Percentiles rank a stretch among this genome's conserved stretches.
phyloP scores from a whole-genome alignment of 2,113 vertebrate species.

The Cromileptes altivelis region DNA sequence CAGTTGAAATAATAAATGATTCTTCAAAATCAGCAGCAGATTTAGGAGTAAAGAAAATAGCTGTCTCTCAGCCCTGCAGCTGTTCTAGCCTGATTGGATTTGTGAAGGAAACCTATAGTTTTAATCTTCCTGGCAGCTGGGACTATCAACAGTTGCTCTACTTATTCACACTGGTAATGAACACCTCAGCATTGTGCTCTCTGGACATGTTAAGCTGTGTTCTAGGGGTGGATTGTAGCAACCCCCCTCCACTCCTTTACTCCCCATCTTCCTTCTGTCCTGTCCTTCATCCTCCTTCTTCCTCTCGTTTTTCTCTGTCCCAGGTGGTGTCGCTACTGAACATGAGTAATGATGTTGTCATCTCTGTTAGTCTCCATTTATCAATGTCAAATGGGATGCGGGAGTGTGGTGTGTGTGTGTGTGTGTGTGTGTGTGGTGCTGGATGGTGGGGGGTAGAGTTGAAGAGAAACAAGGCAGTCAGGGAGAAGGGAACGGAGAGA shows the following conservation, averaged over 20 bases:
- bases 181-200: slow-evolving; percentile 37
- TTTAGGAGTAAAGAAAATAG: background rate
- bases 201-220: slow-evolving; percentile 45
- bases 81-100: slow-evolving; percentile 21
- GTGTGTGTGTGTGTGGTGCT: slow-evolving; percentile 41
- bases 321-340: slow-evolving; percentile 77
- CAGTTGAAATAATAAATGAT: slow-evolving; percentile 3
- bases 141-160: slow-evolving; percentile 49
- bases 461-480: slow-evolving; percentile 68
- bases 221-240: slow-evolving; percentile 35
- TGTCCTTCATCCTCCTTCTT: slow-evolving; percentile 73
- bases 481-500: slow-evolving; percentile 43
- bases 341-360: slow-evolving; percentile 86
- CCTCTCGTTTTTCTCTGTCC: slow-evolving; percentile 69
- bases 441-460: slow-evolving; percentile 27
- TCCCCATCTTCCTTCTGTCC: slow-evolving; percentile 56
- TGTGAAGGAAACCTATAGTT: slow-evolving; percentile 5
- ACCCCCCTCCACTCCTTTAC: slow-evolving; percentile 36
- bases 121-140: background rate
- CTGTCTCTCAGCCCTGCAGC: background rate
- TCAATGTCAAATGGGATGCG: slow-evolving; percentile 74
- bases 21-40: slow-evolving; percentile 12
- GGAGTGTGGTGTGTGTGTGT: slow-evolving; percentile 51
- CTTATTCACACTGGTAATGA: slow-evolving; percentile 59
- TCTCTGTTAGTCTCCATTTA: slow-evolving; percentile 80